Evolutionary conservation across 2,797 vertebrate genomes (phyloP), one percentile per base, ranked within the genome.

Genomic region (Atherinosoma microstoma): DNA sequence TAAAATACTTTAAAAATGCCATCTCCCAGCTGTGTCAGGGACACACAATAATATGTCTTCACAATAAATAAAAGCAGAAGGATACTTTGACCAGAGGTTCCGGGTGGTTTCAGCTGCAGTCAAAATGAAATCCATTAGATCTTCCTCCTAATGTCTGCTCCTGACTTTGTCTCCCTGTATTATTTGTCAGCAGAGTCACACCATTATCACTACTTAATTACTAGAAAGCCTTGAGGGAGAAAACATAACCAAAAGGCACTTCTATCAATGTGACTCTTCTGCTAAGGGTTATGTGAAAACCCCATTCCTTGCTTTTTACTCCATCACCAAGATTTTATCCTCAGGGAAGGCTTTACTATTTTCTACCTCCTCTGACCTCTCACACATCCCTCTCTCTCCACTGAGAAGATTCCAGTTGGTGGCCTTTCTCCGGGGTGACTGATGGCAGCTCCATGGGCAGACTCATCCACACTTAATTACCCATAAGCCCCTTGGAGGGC

Each of bases 401-500:
- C 66, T 30, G 77, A 84, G 72, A 82, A 79, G 81, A 84, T 84
- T 87, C 68, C 75, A 85, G 79, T 88, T 70, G 80, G 88, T 91
- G 90, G 88, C 82, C 80, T 91, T 86, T 85, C 89, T 90, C 84
- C 75, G 61, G 86, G 87, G 88, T 80, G 81, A 89, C 82, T 59
- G 80, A 90, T 82, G 88, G 86, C 83, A 78, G 83, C 75, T 91
- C 78, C 78, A 83, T 53, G 64, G 83, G 77, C 77, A 69, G 80
- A 86, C 77, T 82, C 82, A 82, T 83, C 80, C 79, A 84, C 83
- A 87, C 79, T 86, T 90, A 90, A 93, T 92, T 93, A 92, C 89
- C 83, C 86, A 90, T 76, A 89, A 91, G 78, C 83, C 88, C 82
- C 81, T 88, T 58, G 61, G 83, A 87, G 80, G 81, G 79, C 56